Percentiles rank a stretch among this genome's conserved stretches.
Conservation (phyloP, 2,113 vertebrate species). For the Pandion haliaetus region DNA sequence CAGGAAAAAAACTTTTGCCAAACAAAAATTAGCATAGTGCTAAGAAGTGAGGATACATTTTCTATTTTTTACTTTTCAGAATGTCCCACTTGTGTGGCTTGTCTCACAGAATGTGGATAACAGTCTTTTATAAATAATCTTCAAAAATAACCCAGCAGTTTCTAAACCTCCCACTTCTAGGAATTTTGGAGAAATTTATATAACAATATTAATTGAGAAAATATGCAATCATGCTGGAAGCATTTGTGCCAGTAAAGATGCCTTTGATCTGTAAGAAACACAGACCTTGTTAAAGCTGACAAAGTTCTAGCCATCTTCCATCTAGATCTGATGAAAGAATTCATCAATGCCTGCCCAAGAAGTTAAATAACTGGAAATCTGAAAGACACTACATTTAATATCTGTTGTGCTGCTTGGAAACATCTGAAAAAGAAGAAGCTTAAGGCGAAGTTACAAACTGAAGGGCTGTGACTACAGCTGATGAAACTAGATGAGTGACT, state of each 20-base stretch:
- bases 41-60: neutral
- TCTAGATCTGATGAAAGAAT: neutral
- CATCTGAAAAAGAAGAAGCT: neutral
- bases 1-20: neutral
- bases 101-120: neutral
- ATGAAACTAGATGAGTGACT: neutral
- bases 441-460: neutral
- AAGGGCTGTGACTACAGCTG: neutral
- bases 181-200: neutral
- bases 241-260: neutral
- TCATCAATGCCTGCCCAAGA: neutral
- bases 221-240: neutral
- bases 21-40: neutral
- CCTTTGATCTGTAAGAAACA: neutral
- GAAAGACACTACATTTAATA: neutral
- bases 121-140: neutral
- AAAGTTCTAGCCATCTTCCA: neutral
- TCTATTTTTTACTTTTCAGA: neutral
- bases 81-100: neutral
- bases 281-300: neutral
- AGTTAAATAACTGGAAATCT: neutral
- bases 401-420: neutral
- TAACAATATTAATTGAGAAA: constrained; percentile 5
- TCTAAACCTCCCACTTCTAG: neutral
- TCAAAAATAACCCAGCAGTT: neutral